phyloP scores from a whole-genome alignment of 2,113 vertebrate species.

The Kryptolebias marmoratus region DNA sequence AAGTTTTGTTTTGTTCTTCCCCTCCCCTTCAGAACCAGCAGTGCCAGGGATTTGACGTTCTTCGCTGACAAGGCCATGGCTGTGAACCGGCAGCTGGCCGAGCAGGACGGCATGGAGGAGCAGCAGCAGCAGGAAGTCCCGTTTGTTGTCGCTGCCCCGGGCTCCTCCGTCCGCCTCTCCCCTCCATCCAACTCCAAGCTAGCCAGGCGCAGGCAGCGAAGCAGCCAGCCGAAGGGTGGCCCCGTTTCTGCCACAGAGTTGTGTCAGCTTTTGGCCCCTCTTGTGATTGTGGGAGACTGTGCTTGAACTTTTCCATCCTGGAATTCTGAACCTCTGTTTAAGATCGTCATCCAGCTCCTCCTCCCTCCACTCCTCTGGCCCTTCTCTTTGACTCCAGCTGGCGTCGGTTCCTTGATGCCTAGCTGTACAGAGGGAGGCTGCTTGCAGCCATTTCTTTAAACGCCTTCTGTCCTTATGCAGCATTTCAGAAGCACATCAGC shows the following conservation, averaged over 20 bases:
- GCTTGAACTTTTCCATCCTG: slow-evolving; percentile 74
- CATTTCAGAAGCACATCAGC: slow-evolving; percentile 78
- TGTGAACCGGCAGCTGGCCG: slow-evolving; percentile 93
- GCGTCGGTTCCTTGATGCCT: slow-evolving; percentile 64
- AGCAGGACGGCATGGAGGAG: slow-evolving; percentile 88
- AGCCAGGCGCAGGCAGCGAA: slow-evolving; percentile 89
- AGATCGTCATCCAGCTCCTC: slow-evolving; percentile 41
- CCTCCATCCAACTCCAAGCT: slow-evolving; percentile 93
- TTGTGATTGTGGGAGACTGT: slow-evolving; percentile 92
- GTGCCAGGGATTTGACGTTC: slow-evolving; percentile 95
- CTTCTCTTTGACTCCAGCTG: slow-evolving; percentile 42
- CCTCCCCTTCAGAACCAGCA: slow-evolving; percentile 86
- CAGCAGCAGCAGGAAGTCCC: slow-evolving; percentile 84
- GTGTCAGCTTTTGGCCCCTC: slow-evolving; percentile 85
- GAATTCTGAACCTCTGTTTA: slow-evolving; percentile 43
- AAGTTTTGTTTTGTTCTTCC: background rate
- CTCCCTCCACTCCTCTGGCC: slow-evolving; percentile 28
- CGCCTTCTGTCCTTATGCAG: slow-evolving; percentile 78
- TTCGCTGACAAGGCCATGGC: slow-evolving; percentile 95
- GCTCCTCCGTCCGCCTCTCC: slow-evolving; percentile 90
- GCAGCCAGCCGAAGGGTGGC: slow-evolving; percentile 84
- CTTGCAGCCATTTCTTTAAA: slow-evolving; percentile 62
- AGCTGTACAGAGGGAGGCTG: slow-evolving; percentile 62
- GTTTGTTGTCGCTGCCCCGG: slow-evolving; percentile 87
- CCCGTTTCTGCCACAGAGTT: slow-evolving; percentile 82